Conservation (phyloP, 1,140 invertebrate genomes). For the Cheumatopsyche charites region DNA sequence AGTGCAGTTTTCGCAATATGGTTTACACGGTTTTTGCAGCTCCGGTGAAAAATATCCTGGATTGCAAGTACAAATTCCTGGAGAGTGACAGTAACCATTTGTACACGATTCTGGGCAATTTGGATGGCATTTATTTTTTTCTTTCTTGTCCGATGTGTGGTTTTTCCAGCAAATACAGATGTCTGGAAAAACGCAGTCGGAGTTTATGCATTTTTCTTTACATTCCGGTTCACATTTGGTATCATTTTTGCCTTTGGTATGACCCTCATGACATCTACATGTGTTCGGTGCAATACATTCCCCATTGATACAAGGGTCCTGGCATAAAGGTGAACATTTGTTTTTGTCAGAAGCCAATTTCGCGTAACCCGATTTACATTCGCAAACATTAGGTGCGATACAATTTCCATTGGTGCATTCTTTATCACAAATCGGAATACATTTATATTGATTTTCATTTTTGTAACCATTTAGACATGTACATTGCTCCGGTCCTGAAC, state of each 20-base stretch:
- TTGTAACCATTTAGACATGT: conserved; percentile 20
- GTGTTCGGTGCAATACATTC: conserved; percentile 31
- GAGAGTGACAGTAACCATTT: conserved; percentile 31
- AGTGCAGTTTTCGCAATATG: conserved; percentile 57
- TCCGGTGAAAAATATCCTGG: conserved; percentile 52
- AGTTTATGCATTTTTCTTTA: conserved; percentile 43
- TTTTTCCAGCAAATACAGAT: conserved; percentile 48
- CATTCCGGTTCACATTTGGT: conserved; percentile 48
- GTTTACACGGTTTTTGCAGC: conserved; percentile 51
- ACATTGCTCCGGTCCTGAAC: conserved; percentile 6
- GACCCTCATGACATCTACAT: conserved; percentile 50
- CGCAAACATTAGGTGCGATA: conserved; percentile 39
- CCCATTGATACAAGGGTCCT: conserved; percentile 42
- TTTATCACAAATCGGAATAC: conserved; percentile 12
- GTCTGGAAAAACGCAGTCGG: conserved; percentile 47
- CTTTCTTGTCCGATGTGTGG: conserved; percentile 28
- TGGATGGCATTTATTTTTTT: conserved; percentile 38
- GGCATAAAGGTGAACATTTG: conserved; percentile 51
- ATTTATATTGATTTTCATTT: not conserved
- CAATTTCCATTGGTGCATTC: conserved; percentile 11
- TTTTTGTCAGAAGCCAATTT: not conserved
- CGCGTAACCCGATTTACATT: conserved; percentile 29
- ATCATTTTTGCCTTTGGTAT: not conserved
- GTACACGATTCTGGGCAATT: conserved; percentile 1
- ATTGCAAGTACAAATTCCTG: conserved; percentile 12